A percentile compares a stretch with the other conserved stretches of the same genome.
These are phyloP conservation scores for Perodicticus potto DNA, from an alignment of 2,797 vertebrate species.

Conservation along the genomic window DNA sequence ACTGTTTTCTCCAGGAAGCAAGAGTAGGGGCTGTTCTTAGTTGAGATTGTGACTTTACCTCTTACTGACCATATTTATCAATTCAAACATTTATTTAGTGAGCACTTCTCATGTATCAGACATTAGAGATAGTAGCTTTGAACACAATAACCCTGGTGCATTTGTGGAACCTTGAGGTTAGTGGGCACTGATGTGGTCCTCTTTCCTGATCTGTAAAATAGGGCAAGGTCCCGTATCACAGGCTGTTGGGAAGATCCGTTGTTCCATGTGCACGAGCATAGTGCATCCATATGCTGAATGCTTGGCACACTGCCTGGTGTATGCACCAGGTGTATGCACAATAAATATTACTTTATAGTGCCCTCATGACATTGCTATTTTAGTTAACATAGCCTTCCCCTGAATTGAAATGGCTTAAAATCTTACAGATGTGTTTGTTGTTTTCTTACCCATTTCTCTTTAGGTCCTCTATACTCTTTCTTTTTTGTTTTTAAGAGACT, in stretches of 20 bases:
- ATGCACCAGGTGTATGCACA: neutral
- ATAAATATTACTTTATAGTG: neutral
- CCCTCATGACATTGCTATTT: neutral
- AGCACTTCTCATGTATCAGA: neutral
- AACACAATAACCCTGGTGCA: neutral
- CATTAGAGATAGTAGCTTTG: neutral
- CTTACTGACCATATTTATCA: neutral
- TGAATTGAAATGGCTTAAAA: neutral
- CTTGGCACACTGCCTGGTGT: neutral
- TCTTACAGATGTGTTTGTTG: neutral
- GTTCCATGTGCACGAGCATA: too few relatives aligned
- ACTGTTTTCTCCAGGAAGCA: neutral
- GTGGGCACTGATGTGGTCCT: neutral
- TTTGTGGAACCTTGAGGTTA: neutral
- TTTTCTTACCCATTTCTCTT: conserved; percentile 12
- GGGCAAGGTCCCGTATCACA: neutral
- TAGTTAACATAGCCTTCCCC: neutral
- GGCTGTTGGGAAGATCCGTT: neutral
- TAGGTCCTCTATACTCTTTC: neutral
- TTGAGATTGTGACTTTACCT: neutral
- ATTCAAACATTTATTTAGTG: neutral
- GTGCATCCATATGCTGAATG: neutral
- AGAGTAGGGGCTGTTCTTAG: neutral
- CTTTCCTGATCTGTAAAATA: neutral
- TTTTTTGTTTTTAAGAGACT: too few relatives aligned